Evolutionary conservation across 2,113 vertebrate species (phyloP).

Genomic region (Eubucco bourcierii): DNA sequence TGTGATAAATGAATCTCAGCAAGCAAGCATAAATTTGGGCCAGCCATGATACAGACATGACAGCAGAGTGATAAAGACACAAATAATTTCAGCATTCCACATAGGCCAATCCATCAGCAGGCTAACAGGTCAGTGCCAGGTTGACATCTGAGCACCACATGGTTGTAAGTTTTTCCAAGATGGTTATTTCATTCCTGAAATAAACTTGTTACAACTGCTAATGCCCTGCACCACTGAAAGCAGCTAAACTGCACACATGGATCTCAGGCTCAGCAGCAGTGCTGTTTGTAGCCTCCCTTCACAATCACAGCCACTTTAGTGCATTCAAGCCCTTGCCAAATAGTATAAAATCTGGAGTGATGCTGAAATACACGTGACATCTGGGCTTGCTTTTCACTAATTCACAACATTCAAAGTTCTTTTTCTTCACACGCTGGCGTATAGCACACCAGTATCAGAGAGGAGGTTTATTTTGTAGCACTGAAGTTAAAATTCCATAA

Average conservation of each 20-base stretch:
- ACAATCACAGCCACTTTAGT: rapidly evolving
- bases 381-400: neutral
- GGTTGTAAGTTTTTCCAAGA: conserved; percentile 7
- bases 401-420: neutral
- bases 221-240: neutral
- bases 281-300: neutral
- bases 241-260: neutral
- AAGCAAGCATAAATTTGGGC: neutral
- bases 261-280: neutral
- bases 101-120: neutral
- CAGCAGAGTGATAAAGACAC: conserved; percentile 31
- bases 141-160: conserved; percentile 47
- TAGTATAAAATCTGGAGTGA: neutral
- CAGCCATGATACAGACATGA: neutral
- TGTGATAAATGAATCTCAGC: neutral
- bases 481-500: neutral
- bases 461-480: neutral
- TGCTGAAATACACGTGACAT: neutral
- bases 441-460: neutral
- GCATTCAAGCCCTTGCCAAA: neutral
- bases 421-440: neutral
- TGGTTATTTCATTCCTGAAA: conserved; percentile 32
- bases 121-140: conserved; percentile 25
- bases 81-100: neutral
- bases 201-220: neutral